Conservation (phyloP, 2,797 vertebrate species). For the Spatula versicolor region DNA sequence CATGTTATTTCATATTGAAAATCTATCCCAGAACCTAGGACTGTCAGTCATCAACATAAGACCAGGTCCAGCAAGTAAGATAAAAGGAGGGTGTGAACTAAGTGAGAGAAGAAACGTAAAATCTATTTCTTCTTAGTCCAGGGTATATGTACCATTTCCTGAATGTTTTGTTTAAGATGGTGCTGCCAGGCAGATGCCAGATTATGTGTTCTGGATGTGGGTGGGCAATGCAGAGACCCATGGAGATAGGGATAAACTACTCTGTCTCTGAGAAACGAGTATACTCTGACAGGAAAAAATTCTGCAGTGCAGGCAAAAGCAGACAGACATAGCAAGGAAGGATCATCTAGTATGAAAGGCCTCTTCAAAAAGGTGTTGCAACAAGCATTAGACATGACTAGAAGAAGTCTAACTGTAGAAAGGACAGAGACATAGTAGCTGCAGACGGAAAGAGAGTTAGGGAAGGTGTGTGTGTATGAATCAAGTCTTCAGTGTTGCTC, state of each 20-base stretch:
- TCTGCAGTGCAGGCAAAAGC: neutral
- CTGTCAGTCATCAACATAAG: neutral
- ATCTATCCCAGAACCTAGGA: neutral
- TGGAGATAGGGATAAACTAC: neutral
- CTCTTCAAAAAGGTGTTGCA: neutral
- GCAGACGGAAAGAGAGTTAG: neutral
- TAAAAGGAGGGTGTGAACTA: constrained; percentile 14
- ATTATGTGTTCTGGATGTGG: neutral
- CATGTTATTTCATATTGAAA: neutral
- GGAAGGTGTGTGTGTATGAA: neutral
- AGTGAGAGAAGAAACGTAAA: neutral
- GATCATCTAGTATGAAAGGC: neutral
- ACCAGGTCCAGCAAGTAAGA: neutral
- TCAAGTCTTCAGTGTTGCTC: neutral
- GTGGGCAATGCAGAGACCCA: neutral
- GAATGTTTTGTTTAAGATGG: constrained; percentile 17
- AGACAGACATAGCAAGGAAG: neutral
- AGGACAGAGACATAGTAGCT: neutral
- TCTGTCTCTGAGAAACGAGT: neutral
- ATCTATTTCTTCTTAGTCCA: constrained; percentile 28
- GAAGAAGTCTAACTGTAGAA: neutral
- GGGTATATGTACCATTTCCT: neutral
- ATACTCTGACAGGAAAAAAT: neutral
- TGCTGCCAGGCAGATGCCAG: neutral
- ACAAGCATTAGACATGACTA: neutral